Evolutionary conservation across 2,113 vertebrate genomes (phyloP).

Genomic region (Ardeotis arabs): DNA sequence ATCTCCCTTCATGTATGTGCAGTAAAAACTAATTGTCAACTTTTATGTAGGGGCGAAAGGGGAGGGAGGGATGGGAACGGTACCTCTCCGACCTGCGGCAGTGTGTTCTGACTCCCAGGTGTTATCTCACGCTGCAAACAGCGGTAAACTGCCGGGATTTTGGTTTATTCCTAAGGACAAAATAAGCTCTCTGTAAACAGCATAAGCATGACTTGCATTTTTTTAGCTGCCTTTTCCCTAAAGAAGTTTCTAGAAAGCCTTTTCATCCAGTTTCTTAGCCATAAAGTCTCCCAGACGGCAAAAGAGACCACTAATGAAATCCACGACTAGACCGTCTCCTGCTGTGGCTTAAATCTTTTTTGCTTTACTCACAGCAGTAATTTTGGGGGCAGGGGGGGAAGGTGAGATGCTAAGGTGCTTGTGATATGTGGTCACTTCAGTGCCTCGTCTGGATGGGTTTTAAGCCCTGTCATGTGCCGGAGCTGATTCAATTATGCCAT

Average conservation of each 20-base stretch:
- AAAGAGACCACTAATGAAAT: conserved; percentile 19
- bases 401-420: background rate
- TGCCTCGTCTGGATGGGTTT: background rate
- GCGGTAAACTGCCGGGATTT: background rate
- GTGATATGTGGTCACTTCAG: background rate
- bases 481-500: conserved; percentile 13
- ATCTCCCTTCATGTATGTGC: conserved; percentile 81
- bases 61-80: background rate
- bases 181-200: background rate
- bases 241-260: conserved; percentile 32
- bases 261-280: background rate
- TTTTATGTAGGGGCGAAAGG: conserved; percentile 55
- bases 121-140: background rate
- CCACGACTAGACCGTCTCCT: background rate
- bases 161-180: background rate
- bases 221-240: background rate
- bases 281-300: background rate
- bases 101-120: background rate
- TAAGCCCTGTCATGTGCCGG: background rate
- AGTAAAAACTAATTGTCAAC: conserved; percentile 79
- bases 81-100: background rate
- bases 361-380: background rate
- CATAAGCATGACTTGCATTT: background rate
- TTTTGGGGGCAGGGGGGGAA: background rate
- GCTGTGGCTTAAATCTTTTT: background rate